Conservation (phyloP, 2,113 vertebrate genomes). For the Eptesicus fuscus region DNA sequence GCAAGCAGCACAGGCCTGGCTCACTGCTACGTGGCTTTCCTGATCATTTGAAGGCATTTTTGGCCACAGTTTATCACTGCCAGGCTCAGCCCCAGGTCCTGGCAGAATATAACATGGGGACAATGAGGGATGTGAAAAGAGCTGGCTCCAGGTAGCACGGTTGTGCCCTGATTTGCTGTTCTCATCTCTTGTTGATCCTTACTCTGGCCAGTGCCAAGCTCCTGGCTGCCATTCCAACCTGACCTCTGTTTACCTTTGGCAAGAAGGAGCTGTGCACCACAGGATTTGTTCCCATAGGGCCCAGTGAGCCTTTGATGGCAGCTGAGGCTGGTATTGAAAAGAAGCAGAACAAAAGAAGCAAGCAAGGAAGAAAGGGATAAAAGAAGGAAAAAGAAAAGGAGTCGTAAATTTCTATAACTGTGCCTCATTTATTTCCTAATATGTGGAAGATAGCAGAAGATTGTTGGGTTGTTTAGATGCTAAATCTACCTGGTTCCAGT, state of each 20-base stretch:
- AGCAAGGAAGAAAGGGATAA: not conserved
- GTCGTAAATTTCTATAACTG: not conserved
- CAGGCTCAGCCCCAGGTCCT: not conserved
- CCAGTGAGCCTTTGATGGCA: not conserved
- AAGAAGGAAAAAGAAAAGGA: not conserved
- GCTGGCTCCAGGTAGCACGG: not conserved
- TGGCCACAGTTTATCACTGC: not conserved
- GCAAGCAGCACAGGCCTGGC: not conserved
- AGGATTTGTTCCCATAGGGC: not conserved
- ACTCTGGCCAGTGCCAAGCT: not conserved
- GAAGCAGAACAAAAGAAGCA: constrained; percentile 31
- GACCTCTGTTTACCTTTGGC: not conserved
- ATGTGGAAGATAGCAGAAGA: not conserved
- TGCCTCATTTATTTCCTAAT: not conserved
- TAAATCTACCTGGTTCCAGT: not conserved
- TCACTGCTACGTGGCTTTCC: not conserved
- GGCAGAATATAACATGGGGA: not conserved
- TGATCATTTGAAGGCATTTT: not conserved
- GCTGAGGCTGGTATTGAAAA: not conserved
- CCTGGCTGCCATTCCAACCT: not conserved
- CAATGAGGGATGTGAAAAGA: not conserved
- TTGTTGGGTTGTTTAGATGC: not conserved
- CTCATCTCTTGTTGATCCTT: not conserved
- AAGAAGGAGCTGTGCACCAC: not conserved
- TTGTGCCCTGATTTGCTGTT: not conserved